phyloP scores from a whole-genome alignment of 2,888 invertebrate genomes.

The Beris morrisii region DNA sequence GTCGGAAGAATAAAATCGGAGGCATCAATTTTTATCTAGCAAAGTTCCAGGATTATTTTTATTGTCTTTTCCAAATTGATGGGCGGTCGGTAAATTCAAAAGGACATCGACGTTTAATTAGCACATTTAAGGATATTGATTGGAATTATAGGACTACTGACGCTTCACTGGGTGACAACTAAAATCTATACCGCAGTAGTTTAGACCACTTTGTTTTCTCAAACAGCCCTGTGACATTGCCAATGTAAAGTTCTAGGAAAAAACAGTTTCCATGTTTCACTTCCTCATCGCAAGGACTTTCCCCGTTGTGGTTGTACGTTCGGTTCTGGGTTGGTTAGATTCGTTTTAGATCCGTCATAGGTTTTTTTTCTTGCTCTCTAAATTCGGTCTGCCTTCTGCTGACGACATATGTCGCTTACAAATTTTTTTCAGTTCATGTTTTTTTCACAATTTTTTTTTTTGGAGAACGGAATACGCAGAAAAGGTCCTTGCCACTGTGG shows the following conservation, averaged over 20 bases:
- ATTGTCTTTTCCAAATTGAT: no score
- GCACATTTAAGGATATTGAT: no score
- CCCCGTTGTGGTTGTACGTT: neutral
- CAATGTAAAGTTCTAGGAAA: slow-evolving; percentile 40
- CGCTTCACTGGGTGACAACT: no score
- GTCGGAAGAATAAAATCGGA: slow-evolving; percentile 6
- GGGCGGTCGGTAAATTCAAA: no score
- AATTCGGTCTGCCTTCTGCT: slow-evolving; percentile 24
- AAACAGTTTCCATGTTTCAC: slow-evolving; percentile 38
- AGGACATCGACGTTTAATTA: no score
- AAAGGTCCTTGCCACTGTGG: no score
- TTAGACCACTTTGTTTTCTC: no score
- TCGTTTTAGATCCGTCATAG: slow-evolving; percentile 13
- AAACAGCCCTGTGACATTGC: slow-evolving; percentile 34
- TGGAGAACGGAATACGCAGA: no score
- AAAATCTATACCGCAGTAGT: no score
- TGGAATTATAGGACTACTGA: no score
- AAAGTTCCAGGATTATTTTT: slow-evolving; percentile 8
- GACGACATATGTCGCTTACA: slow-evolving; percentile 28
- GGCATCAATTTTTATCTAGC: slow-evolving; percentile 11
- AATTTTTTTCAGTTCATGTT: slow-evolving; percentile 9
- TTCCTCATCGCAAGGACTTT: slow-evolving; percentile 36
- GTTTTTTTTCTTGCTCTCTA: slow-evolving; percentile 5
- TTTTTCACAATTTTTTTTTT: no score
- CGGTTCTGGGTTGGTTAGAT: neutral